phyloP scores from a whole-genome alignment of 2,113 vertebrate species.

The Neofelis nebulosa region DNA sequence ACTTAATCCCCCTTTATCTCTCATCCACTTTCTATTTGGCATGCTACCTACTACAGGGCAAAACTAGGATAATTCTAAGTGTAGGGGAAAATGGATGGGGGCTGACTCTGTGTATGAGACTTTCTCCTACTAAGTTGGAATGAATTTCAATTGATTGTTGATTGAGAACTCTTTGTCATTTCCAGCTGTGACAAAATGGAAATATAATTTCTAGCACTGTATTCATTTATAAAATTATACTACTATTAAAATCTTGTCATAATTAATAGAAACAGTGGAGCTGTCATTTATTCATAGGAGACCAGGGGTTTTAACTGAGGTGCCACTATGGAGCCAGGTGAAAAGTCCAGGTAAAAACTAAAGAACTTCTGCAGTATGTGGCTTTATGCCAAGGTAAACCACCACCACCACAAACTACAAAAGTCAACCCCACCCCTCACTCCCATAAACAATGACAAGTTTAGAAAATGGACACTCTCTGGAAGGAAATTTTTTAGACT shows the following conservation, averaged over 20 bases:
- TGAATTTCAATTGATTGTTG: not conserved
- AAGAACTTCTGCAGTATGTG: not conserved
- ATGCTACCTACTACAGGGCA: not conserved
- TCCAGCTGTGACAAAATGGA: not conserved
- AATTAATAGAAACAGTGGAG: constrained; percentile 5
- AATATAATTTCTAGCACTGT: constrained; percentile 27
- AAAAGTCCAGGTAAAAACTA: not conserved
- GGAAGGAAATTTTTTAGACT: not conserved
- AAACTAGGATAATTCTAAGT: not conserved
- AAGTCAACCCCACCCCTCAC: not conserved
- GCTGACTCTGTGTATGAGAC: not conserved
- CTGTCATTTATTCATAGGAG: not conserved
- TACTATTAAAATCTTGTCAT: not conserved
- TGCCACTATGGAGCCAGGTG: not conserved
- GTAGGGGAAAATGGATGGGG: not conserved
- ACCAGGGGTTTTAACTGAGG: not conserved
- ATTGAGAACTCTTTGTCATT: constrained; percentile 9
- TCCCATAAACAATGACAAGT: not conserved
- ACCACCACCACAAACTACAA: not conserved
- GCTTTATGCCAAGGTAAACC: not conserved
- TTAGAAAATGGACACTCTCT: not conserved
- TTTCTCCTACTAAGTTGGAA: not conserved
- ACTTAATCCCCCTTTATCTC: not conserved
- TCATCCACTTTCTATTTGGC: not conserved
- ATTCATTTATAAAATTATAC: constrained; percentile 20